These are phyloP conservation scores for Symphodus melops DNA, from an alignment of 2,113 vertebrate species.

Conservation along the genomic window DNA sequence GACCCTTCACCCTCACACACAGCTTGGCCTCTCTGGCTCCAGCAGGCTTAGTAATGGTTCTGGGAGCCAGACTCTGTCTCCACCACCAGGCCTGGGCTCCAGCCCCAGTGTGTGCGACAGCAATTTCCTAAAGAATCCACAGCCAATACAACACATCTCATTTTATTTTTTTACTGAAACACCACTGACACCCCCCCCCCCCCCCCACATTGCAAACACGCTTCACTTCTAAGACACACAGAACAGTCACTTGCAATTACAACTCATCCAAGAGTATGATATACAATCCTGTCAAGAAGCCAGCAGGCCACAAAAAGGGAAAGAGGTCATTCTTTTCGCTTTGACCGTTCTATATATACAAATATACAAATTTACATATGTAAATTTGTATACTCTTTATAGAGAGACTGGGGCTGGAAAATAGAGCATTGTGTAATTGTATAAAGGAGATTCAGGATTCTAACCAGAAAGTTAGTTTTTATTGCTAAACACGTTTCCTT, in stretches of 20 bases:
- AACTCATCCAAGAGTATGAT: conserved; percentile 68
- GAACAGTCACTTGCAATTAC: conserved; percentile 70
- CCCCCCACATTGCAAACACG: conserved; percentile 13
- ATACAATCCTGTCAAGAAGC: conserved; percentile 66
- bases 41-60: conserved; percentile 55
- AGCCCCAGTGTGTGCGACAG: conserved; percentile 83
- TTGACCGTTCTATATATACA: conserved; percentile 17
- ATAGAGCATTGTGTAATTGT: neutral
- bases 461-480: no score
- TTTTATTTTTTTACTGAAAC: conserved; percentile 83
- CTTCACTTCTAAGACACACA: conserved; percentile 59
- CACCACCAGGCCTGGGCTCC: conserved; percentile 82
- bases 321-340: conserved; percentile 9
- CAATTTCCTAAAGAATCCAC: conserved; percentile 92
- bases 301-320: conserved; percentile 29
- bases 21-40: conserved; percentile 57
- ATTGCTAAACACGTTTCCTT: no score
- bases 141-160: conserved; percentile 85
- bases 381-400: neutral
- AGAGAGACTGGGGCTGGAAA: neutral
- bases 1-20: conserved; percentile 29
- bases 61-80: conserved; percentile 69
- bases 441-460: no score
- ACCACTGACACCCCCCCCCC: conserved; percentile 76
- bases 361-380: no score